Percentiles rank a stretch among this genome's conserved stretches.
Conservation (phyloP, 1,140 invertebrate genomes). For the Hyphantria cunea region DNA sequence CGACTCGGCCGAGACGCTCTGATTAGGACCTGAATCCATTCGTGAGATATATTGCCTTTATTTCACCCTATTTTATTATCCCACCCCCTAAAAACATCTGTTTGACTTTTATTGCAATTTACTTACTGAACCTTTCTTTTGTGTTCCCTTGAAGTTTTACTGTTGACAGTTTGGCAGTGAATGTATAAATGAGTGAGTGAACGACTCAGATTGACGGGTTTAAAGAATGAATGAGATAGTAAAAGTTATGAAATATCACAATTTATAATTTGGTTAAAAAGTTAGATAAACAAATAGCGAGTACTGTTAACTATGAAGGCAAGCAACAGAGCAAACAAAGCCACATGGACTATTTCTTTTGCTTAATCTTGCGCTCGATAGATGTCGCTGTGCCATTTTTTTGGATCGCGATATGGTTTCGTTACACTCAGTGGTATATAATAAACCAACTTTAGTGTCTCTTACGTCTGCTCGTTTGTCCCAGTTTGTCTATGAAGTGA, state of each 20-base stretch:
- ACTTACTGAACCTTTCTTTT: slow-evolving; percentile 25
- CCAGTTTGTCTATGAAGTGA: too few species aligned
- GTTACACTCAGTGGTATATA: not conserved
- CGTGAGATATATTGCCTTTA: slow-evolving; percentile 37
- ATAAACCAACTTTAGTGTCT: not conserved
- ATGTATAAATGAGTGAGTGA: slow-evolving; percentile 22
- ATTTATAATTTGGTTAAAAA: too few species aligned
- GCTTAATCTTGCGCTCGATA: too few species aligned
- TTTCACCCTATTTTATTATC: slow-evolving; percentile 25
- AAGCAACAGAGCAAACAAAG: too few species aligned
- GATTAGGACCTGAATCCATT: slow-evolving; percentile 41
- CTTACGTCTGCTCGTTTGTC: too few species aligned
- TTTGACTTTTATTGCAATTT: slow-evolving; percentile 33
- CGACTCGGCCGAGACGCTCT: slow-evolving; percentile 12
- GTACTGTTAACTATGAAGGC: too few species aligned
- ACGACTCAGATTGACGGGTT: slow-evolving; percentile 11
- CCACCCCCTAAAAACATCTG: slow-evolving; percentile 28
- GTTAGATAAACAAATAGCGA: too few species aligned
- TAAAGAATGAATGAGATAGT: slow-evolving; percentile 14
- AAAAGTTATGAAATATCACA: not conserved
- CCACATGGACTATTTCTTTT: too few species aligned
- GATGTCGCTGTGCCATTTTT: too few species aligned
- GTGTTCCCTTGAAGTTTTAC: slow-evolving; percentile 17
- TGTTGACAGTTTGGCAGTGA: not conserved
- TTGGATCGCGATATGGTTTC: too few species aligned